Evolutionary conservation across 2,888 invertebrate species (phyloP), one percentile per base, ranked within the genome.

Genomic region (Tetrapedia diversipes): DNA sequence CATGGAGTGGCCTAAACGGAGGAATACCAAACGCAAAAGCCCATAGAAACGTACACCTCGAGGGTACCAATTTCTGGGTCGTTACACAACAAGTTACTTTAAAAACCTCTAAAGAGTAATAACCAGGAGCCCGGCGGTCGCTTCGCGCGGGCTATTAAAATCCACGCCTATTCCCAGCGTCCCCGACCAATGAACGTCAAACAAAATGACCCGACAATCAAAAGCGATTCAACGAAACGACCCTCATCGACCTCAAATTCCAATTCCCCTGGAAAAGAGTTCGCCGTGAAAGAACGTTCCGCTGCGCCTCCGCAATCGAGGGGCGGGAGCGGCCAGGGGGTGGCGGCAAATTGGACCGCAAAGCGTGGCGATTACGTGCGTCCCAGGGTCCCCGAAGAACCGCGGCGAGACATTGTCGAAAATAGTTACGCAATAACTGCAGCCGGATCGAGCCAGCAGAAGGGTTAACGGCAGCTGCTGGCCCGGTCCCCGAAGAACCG

Each of bases 391-490:
- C 11, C 51, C n/a, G 45, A 54, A 27, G 45, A 68, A 57, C 57
- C 69, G 56, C 34, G 34, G 51, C 24, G 56, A 37, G 66, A 54
- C 57, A 60, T 34, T 34, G 53, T 75, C 51, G 53, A 53, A 54
- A 59, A 75, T 65, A 65, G 65, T 66, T 76, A 41, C 51, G 59
- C 59, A 66, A 60, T 41, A 34, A 53, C 51, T 37, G 34, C 45
- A 39, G 45, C n/a, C 34, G 43, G 47, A 57, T 61, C 39, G 22
- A n/a, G 22, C 22, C 43, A n/a, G 76, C 64, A 54, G 29, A 63
- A 75, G 65, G 74, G 77, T 75, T 76, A 66, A 76, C 43, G 41
- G n/a, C 27, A 34, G 73, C 72, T 72, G 72, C 49, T 70, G 45
- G 73, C 51, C 49, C 8, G 66, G 45, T 75, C 66, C 66, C 75